Conservation (phyloP, 1,140 invertebrate genomes). For the Drosophila nannoptera region DNA sequence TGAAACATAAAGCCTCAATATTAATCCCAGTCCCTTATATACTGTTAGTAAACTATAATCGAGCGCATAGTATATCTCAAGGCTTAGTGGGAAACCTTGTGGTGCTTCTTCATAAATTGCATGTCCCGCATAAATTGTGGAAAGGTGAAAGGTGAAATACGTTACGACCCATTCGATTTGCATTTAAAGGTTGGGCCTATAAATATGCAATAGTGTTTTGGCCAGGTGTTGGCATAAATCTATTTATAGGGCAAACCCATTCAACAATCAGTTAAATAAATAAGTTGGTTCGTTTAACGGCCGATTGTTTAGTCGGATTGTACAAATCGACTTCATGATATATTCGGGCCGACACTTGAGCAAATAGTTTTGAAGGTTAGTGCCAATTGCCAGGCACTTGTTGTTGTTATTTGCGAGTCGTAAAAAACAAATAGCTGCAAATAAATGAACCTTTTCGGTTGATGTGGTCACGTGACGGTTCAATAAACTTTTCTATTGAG, state of each 20-base stretch:
- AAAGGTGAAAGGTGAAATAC: not conserved
- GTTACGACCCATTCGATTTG: not conserved
- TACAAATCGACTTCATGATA: slow-evolving; percentile 28
- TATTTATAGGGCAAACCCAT: slow-evolving; percentile 20
- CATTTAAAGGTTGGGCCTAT: slow-evolving; percentile 15
- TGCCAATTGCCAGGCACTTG: slow-evolving; percentile 37
- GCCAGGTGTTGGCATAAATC: not conserved
- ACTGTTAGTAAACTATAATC: no score
- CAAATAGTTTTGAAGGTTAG: slow-evolving; percentile 60
- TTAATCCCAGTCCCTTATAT: no score
- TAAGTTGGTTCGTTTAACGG: slow-evolving; percentile 39
- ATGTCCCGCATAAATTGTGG: slow-evolving; percentile 1
- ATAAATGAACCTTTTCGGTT: slow-evolving; percentile 26
- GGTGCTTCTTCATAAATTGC: not conserved
- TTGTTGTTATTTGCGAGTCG: slow-evolving; percentile 32
- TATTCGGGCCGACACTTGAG: slow-evolving; percentile 39
- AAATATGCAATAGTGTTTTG: slow-evolving; percentile 33
- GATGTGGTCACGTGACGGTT: slow-evolving; percentile 58
- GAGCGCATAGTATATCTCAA: no score
- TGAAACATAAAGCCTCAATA: no score
- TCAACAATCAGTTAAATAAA: slow-evolving; percentile 21
- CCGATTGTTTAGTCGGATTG: slow-evolving; percentile 37
- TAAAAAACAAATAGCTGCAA: slow-evolving; percentile 27
- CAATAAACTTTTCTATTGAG: slow-evolving; percentile 37
- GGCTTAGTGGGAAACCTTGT: not conserved